Evolutionary conservation across 2,797 vertebrate genomes (phyloP).

Genomic region (Glossophaga mutica): DNA sequence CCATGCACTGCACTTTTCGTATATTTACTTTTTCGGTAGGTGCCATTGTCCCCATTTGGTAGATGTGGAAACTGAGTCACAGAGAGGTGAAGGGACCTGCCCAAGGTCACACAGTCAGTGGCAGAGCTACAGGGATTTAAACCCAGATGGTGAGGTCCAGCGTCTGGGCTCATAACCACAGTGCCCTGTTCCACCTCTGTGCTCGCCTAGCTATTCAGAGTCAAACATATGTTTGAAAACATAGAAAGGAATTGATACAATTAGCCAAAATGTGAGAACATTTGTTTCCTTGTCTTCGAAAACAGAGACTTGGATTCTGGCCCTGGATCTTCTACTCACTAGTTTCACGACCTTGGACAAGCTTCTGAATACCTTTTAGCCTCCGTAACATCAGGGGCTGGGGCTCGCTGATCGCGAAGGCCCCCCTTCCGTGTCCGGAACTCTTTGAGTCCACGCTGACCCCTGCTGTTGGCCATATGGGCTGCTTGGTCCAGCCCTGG

Average conservation of each 20-base stretch:
- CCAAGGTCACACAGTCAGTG: background rate
- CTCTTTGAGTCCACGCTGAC: background rate
- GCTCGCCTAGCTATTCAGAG: background rate
- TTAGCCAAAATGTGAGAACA: background rate
- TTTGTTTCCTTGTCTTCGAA: background rate
- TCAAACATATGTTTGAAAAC: background rate
- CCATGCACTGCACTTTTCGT: background rate
- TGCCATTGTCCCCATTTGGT: background rate
- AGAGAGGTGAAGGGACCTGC: background rate
- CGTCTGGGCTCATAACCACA: background rate
- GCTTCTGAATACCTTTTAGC: background rate
- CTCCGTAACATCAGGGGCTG: background rate
- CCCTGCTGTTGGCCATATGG: conserved; percentile 49
- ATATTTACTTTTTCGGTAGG: background rate
- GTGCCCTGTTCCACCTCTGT: background rate
- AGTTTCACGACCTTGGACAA: conserved; percentile 46
- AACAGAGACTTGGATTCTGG: conserved; percentile 14
- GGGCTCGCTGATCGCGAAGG: background rate
- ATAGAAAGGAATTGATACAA: background rate
- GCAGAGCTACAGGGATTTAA: background rate
- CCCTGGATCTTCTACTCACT: background rate
- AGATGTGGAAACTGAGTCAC: background rate
- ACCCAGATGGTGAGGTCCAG: background rate
- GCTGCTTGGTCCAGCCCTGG: background rate
- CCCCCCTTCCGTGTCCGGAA: background rate